A percentile compares a stretch with the other conserved stretches of the same genome.
These are phyloP conservation scores for Vireo altiloquus DNA, from an alignment of 2,113 vertebrate genomes.

Conservation along the genomic window DNA sequence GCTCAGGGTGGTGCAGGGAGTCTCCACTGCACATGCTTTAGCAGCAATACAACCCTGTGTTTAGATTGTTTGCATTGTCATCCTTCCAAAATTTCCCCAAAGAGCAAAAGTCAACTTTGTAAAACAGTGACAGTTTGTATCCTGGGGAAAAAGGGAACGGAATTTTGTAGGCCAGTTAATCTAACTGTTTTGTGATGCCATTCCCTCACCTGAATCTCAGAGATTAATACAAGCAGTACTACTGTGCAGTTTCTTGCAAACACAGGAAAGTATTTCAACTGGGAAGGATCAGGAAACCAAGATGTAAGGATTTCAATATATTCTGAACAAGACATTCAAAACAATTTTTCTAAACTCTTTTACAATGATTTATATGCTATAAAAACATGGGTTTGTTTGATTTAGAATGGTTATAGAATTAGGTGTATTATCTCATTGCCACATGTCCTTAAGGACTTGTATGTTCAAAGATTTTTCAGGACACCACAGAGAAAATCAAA, in stretches of 20 bases:
- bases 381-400: not conserved
- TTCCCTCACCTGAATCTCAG: not conserved
- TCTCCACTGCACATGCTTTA: not conserved
- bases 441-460: not conserved
- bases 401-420: not conserved
- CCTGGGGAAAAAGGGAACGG: not conserved
- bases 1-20: rapidly evolving
- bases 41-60: not conserved
- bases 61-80: not conserved
- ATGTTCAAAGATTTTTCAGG: not conserved
- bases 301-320: not conserved
- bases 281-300: not conserved
- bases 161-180: not conserved
- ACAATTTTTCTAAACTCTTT: not conserved
- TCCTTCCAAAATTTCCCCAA: not conserved
- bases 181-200: not conserved
- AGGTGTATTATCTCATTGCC: not conserved
- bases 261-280: not conserved
- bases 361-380: not conserved
- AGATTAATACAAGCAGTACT: not conserved
- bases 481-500: not conserved
- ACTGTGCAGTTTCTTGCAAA: not conserved
- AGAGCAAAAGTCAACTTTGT: not conserved
- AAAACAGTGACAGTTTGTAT: not conserved
- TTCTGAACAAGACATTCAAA: not conserved